A percentile compares a stretch with the other conserved stretches of the same genome.
Evolutionary conservation across 2,113 vertebrate species (phyloP).

Genomic region (Melanostigma gelatinosum): DNA sequence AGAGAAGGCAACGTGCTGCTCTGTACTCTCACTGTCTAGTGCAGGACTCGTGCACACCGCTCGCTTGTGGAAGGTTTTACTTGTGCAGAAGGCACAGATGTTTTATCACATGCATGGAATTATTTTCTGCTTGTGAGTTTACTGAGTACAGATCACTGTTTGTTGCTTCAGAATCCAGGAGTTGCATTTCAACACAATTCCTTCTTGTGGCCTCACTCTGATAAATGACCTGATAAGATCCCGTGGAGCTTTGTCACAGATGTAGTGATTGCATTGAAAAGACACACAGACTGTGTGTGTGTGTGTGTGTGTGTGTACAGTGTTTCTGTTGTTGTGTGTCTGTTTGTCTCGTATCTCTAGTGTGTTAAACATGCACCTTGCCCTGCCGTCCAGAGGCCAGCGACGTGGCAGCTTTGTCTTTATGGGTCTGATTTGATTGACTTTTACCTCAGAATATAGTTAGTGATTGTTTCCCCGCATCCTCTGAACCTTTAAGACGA

Average conservation of each 20-base stretch:
- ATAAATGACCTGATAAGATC: background rate
- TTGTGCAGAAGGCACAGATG: background rate
- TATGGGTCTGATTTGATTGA: background rate
- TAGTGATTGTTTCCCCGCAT: background rate
- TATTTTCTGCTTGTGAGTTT: background rate
- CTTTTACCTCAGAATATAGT: background rate
- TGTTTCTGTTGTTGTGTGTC: too few species aligned
- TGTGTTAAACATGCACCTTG: conserved; percentile 6
- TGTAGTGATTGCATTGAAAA: background rate
- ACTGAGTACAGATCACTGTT: background rate
- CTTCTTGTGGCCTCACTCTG: background rate
- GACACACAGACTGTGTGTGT: too few species aligned
- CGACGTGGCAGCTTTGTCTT: background rate
- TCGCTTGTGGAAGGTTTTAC: background rate
- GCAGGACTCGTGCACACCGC: too few species aligned
- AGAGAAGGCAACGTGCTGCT: background rate
- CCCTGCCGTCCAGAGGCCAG: conserved; percentile 29
- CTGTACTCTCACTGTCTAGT: too few species aligned
- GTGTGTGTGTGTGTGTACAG: background rate
- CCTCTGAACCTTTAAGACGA: background rate
- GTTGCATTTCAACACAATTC: background rate
- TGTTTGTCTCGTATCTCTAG: background rate
- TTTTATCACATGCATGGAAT: background rate
- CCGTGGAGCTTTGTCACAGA: background rate
- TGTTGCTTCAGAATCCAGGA: background rate